Evolutionary conservation across 2,888 invertebrate genomes (phyloP), one percentile per base, ranked within the genome.

Genomic region (Nomada lathburiana): DNA sequence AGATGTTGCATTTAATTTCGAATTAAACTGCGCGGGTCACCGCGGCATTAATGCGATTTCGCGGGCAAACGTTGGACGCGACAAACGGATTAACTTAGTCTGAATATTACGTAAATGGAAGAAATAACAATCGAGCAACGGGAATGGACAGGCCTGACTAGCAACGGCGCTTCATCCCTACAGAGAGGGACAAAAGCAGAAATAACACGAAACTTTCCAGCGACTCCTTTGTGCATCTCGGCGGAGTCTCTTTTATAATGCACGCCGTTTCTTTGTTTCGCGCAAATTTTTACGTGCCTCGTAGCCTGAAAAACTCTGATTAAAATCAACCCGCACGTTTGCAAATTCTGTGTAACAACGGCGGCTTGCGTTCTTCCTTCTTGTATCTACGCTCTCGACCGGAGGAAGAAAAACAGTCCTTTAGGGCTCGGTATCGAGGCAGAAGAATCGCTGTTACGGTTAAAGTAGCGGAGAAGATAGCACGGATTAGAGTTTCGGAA

Each of bases 11-110:
- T 57, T 71, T 52, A 47, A 71, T 63, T 55, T 2, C n/a, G 55
- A 63, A 76, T 63, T 20, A 71, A 76, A 63, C 55, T 62, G 47
- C 71, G 10, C 7, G 55, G 72, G 55, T 47, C 44, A n/a, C 47
- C 53, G 23, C 23, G 20, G 16, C 47, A 44, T 71, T 36, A 47
- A 71, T 55, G 44, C 63, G 62, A 71, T 71, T 55, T 36, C 13
- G 18, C 10, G n/a, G 10, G 63, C n/a, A 53, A 44, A 72, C 53
- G 53, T 63, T 53, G 23, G 52, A 3, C 18, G 5, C 60, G 29
- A 60, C 23, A 11, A 57, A 11, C 23, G 55, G 55, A 23, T 18
- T 2, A 44, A 20, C 42, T 72, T 5, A 16, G n/a, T 64, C 9
- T 20, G 13, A 18, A 55, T 53, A 64, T 42, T 42, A 16, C 72